phyloP scores from a whole-genome alignment of 2,888 invertebrate genomes.

The Protonemura montana region DNA sequence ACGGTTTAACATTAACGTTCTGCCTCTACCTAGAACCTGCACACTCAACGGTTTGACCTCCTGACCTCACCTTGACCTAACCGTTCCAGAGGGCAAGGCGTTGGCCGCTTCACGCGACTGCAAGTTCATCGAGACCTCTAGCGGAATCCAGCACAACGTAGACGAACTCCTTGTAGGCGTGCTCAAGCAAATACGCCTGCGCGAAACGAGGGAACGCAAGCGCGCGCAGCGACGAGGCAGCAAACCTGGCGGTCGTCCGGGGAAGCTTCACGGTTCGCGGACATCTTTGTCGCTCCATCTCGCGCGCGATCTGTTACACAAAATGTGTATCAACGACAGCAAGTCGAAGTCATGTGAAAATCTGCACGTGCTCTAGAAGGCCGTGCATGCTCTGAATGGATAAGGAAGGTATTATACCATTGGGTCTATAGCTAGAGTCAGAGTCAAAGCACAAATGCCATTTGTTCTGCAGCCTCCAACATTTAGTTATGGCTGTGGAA shows the following conservation, averaged over 20 bases:
- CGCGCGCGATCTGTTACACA: conserved; percentile 82
- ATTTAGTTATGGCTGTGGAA: too few species aligned
- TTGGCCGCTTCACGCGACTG: conserved; percentile 93
- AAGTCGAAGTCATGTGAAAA: conserved; percentile 94
- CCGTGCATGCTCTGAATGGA: background rate
- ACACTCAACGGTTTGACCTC: too few species aligned
- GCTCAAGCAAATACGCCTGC: conserved; percentile 79
- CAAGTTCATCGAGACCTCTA: conserved; percentile 97
- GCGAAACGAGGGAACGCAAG: conserved; percentile 79
- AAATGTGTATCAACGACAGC: conserved; percentile 86
- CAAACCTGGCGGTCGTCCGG: conserved; percentile 58
- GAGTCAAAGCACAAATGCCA: background rate
- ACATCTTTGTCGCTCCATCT: conserved; percentile 83
- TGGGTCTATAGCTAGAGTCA: background rate
- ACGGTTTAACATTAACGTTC: too few species aligned
- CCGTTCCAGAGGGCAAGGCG: conserved; percentile 85
- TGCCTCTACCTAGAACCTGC: too few species aligned
- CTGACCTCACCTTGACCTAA: too few species aligned
- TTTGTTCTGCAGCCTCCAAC: too few species aligned
- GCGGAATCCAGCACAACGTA: conserved; percentile 96
- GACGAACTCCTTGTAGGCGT: conserved; percentile 95
- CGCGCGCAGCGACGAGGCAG: conserved; percentile 61
- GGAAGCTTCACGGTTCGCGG: conserved; percentile 75
- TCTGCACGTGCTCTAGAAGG: conserved; percentile 80
- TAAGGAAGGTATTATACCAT: background rate